A percentile compares a stretch with the other conserved stretches of the same genome.
Conservation (phyloP, 2,113 vertebrate species). For the Cryptotis parvus region DNA sequence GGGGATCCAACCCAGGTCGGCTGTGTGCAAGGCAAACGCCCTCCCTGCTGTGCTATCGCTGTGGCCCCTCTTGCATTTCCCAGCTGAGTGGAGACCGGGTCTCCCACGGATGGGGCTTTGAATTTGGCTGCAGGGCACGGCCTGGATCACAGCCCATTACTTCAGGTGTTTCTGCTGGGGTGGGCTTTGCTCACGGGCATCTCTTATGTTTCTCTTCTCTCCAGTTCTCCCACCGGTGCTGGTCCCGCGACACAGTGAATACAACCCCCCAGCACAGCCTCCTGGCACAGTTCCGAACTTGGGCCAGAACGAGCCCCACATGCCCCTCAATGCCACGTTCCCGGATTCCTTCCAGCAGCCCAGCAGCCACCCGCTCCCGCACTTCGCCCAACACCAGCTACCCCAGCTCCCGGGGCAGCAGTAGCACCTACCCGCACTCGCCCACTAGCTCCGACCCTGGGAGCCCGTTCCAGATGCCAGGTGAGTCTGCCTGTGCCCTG, state of each 20-base stretch:
- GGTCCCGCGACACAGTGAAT: constrained; percentile 98
- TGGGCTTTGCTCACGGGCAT: constrained; percentile 53
- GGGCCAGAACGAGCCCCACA: constrained; percentile 96
- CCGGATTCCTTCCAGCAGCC: constrained; percentile 94
- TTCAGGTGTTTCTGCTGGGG: neutral
- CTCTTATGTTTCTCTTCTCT: constrained; percentile 52
- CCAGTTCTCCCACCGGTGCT: constrained; percentile 97
- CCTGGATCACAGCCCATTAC: too few relatives aligned
- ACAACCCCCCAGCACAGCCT: constrained; percentile 99
- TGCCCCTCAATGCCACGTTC: constrained; percentile 98
- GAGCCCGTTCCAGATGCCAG: constrained; percentile 99
- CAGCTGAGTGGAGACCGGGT: neutral
- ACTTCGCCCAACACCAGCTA: constrained; percentile 95
- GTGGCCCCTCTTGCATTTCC: neutral
- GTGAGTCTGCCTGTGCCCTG: constrained; percentile 80
- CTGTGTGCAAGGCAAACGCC: too few relatives aligned
- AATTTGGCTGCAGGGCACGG: neutral
- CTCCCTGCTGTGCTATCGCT: too few relatives aligned
- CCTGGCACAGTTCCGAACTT: constrained; percentile 97
- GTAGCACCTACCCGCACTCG: constrained; percentile 95
- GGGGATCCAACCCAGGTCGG: too few relatives aligned
- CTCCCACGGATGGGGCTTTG: neutral
- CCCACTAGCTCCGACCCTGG: constrained; percentile 96
- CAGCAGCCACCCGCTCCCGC: constrained; percentile 90
- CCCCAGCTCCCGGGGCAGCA: constrained; percentile 96